Conservation (phyloP, 2,113 vertebrate genomes). For the Zeus faber region DNA sequence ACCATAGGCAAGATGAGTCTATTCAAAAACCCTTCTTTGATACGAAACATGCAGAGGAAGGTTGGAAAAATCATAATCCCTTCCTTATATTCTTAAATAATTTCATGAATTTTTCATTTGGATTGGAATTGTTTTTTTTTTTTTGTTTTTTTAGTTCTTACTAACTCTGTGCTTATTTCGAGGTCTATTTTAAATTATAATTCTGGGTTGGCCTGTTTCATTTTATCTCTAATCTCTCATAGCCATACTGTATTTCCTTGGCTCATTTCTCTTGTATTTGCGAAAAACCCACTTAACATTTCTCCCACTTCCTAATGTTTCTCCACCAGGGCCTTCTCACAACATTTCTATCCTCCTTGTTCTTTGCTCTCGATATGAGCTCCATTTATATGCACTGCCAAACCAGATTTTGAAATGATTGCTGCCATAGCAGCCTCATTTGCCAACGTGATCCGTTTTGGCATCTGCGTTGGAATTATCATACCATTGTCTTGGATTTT, state of each 20-base stretch:
- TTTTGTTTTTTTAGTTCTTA: not conserved
- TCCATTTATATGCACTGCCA: slow-evolving; percentile 6
- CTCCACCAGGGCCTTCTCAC: too few species aligned
- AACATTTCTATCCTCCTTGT: too few species aligned
- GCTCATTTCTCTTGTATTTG: not conserved
- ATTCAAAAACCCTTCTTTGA: not conserved
- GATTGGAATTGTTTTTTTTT: not conserved
- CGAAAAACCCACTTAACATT: too few species aligned
- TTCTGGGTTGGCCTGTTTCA: not conserved
- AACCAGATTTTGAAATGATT: slow-evolving; percentile 18
- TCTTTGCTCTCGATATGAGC: too few species aligned
- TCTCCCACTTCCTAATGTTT: too few species aligned
- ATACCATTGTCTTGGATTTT: too few species aligned
- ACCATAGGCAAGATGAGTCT: not conserved
- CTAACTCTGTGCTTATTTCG: not conserved
- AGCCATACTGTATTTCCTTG: not conserved
- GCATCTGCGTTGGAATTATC: too few species aligned
- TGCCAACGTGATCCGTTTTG: too few species aligned
- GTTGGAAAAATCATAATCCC: not conserved
- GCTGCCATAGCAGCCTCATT: slow-evolving; percentile 7
- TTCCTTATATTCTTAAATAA: not conserved
- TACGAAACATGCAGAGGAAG: not conserved
- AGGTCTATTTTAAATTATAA: not conserved
- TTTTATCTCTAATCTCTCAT: not conserved
- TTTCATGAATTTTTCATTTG: not conserved